Evolutionary conservation across 2,888 invertebrate species (phyloP).

Genomic region (Euplagia quadripunctaria): DNA sequence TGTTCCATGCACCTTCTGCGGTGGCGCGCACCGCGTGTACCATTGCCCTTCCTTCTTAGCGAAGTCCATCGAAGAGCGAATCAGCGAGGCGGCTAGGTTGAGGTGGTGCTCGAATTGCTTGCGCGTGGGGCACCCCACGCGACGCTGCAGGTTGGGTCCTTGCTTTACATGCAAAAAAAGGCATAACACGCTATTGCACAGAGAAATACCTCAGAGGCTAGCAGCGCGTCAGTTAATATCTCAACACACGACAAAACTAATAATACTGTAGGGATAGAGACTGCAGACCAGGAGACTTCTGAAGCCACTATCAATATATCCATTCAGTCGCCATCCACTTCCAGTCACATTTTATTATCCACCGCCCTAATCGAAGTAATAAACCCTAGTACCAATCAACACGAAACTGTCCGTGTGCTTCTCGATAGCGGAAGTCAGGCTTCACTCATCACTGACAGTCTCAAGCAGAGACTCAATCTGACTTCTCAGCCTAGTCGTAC

Average conservation of each 20-base stretch:
- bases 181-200: conserved; percentile 18
- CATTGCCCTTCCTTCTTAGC: conserved; percentile 12
- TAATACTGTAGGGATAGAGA: too few species aligned
- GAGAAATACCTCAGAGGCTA: background rate
- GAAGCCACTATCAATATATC: too few species aligned
- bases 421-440: background rate
- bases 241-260: too few species aligned
- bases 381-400: background rate
- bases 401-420: background rate
- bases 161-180: conserved; percentile 6
- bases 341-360: background rate
- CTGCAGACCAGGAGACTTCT: too few species aligned
- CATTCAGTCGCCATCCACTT: too few species aligned
- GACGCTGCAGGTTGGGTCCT: conserved; percentile 7
- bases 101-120: background rate
- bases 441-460: background rate
- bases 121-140: background rate
- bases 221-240: background rate
- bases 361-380: background rate
- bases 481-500: background rate
- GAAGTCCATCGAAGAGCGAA: background rate
- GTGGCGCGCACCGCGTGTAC: conserved; percentile 7
- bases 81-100: background rate
- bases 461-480: background rate
- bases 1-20: background rate